Conservation (phyloP, 2,113 vertebrate genomes). For the Pseudolaguvia tuberculata region DNA sequence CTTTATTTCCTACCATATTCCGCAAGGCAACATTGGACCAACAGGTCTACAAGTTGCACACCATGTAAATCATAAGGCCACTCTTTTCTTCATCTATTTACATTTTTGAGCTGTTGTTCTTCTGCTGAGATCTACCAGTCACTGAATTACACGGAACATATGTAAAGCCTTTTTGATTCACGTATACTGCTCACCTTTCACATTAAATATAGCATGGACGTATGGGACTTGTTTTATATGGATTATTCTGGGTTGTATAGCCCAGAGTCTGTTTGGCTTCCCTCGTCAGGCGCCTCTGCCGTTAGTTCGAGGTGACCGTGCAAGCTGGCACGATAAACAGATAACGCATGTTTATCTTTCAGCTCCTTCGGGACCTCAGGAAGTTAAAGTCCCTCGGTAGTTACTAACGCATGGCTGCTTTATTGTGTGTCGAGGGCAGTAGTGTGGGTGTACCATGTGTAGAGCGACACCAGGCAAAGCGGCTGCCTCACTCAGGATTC, state of each 20-base stretch:
- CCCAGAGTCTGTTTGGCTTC: no score
- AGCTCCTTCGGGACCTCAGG: slow-evolving; percentile 46
- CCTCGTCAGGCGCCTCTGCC: slow-evolving; percentile 6
- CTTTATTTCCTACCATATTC: neutral
- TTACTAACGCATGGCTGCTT: slow-evolving; percentile 46
- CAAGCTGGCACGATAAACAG: slow-evolving; percentile 42
- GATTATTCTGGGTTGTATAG: neutral
- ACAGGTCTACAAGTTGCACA: neutral
- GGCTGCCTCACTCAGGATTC: slow-evolving; percentile 49
- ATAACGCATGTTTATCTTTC: slow-evolving; percentile 52
- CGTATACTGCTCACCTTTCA: no score
- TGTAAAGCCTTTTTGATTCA: no score
- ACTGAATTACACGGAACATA: slow-evolving; percentile 1
- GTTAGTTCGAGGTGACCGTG: slow-evolving; percentile 37
- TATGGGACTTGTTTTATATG: neutral
- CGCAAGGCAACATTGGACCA: no score
- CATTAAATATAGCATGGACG: no score
- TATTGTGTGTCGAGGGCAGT: slow-evolving; percentile 27
- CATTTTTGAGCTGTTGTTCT: neutral
- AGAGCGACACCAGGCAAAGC: slow-evolving; percentile 36
- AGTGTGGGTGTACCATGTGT: slow-evolving; percentile 17
- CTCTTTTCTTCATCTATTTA: slow-evolving; percentile 3
- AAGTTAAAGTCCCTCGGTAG: slow-evolving; percentile 42
- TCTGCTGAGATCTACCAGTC: neutral
- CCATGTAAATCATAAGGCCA: neutral